Evolutionary conservation across 1,140 invertebrate species (phyloP).

Genomic region (Diorhabda elongata): DNA sequence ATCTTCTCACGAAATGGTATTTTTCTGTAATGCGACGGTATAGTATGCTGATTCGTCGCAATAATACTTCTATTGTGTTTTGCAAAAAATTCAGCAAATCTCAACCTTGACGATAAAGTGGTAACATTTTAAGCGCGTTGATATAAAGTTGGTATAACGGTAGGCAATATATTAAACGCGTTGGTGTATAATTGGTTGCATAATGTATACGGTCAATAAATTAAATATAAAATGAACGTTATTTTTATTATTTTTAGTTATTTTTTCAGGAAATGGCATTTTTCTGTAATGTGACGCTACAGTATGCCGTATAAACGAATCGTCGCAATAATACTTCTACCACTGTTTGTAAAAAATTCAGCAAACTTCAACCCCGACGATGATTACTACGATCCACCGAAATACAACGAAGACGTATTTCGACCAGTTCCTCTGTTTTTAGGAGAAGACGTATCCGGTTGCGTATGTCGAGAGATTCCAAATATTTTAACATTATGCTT

Average conservation of each 20-base stretch:
- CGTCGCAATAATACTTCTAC: neutral
- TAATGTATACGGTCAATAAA: no score
- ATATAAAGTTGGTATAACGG: no score
- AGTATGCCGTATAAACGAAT: neutral
- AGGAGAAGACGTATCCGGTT: conserved; percentile 31
- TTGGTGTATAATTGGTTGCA: no score
- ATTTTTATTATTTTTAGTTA: neutral
- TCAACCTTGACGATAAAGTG: no score
- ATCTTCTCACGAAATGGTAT: no score
- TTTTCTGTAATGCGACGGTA: no score
- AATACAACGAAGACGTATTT: neutral
- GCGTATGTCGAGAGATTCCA: conserved; percentile 30
- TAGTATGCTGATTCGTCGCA: neutral
- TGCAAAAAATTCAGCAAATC: conserved; percentile 6
- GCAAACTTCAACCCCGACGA: neutral
- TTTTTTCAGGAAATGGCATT: neutral
- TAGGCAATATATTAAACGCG: no score
- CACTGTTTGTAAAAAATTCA: conserved; percentile 11
- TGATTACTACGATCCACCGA: neutral
- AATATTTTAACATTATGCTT: conserved; percentile 32
- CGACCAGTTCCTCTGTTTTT: conserved; percentile 10
- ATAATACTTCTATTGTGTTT: neutral
- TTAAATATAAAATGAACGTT: neutral
- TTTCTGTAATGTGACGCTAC: neutral
- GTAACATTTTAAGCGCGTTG: no score